Conservation (phyloP, 2,113 vertebrate species). For the Symphodus melops region DNA sequence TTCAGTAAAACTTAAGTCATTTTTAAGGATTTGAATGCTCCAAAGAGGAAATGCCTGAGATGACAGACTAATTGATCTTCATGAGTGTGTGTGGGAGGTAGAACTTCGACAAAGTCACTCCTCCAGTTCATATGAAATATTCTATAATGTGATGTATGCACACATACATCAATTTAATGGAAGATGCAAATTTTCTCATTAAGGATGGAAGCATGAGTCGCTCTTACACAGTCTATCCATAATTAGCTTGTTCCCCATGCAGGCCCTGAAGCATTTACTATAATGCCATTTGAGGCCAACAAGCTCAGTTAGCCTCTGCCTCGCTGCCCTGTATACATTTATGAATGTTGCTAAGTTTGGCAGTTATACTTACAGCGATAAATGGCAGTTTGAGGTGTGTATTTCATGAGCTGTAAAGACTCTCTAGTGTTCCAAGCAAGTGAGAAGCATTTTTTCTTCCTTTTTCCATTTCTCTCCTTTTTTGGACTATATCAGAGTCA, state of each 20-base stretch:
- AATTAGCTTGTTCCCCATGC: slow-evolving; percentile 75
- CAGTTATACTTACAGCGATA: slow-evolving; percentile 24
- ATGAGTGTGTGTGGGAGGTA: slow-evolving; percentile 65
- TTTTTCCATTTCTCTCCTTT: neutral
- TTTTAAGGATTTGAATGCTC: slow-evolving; percentile 42
- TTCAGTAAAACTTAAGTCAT: slow-evolving; percentile 32
- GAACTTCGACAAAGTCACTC: slow-evolving; percentile 69
- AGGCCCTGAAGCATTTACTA: slow-evolving; percentile 70
- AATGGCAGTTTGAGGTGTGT: slow-evolving; percentile 22
- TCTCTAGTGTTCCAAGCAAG: neutral
- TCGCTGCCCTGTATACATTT: slow-evolving; percentile 11
- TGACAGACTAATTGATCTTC: slow-evolving; percentile 45
- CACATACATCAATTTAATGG: slow-evolving; percentile 85
- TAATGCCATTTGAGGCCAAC: slow-evolving; percentile 64
- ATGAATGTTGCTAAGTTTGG: slow-evolving; percentile 48
- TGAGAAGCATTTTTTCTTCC: slow-evolving; percentile 10
- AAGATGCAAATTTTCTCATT: slow-evolving; percentile 86
- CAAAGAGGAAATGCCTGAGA: slow-evolving; percentile 49
- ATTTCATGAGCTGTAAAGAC: slow-evolving; percentile 22
- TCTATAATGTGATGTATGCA: slow-evolving; percentile 72
- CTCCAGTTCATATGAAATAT: slow-evolving; percentile 65
- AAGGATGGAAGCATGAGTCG: slow-evolving; percentile 71
- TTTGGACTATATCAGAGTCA: slow-evolving; percentile 24
- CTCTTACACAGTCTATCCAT: slow-evolving; percentile 67
- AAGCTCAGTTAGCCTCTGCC: slow-evolving; percentile 59